Base-by-base conservation (phyloP, 2,888 invertebrate species). In the Clistopyga incitator region DNA sequence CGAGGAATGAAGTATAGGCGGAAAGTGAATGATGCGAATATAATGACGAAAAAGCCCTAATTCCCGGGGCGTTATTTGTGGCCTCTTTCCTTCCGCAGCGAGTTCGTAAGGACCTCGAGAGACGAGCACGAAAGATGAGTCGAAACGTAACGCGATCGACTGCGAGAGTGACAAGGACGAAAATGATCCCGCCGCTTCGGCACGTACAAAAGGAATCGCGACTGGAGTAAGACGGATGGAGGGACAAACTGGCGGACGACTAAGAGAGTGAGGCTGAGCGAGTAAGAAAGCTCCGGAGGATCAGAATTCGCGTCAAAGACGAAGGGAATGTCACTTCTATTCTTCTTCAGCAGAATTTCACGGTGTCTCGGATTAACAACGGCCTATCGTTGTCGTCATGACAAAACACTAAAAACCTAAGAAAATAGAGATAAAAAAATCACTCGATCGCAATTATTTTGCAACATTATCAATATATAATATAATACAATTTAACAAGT, bases 351-450 rank as follows among this genome's bases (percentile, higher is more conserved):
- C 67, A 23, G 50, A n/a, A 86, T 88, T 88, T 89, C 88, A 89
- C 89, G 47, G 67, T 67, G 67, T 86, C 87, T 85, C 87, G 90
- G 89, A 92, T 92, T 92, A 92, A 92, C 91, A 92, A 91, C 91
- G 88, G 91, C 90, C 90, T 89, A 88, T 89, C 88, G 90, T 90
- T 89, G 91, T 92, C 89, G 89, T 84, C 90, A 91, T 92, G 91
- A 91, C 86, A 90, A 91, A 91, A 89, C 88, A 88, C 84, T 89
- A 88, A 90, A 90, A 91, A 91, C 90, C 88, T 87, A 85, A 87
- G 86, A n/a, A n/a, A n/a, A n/a, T n/a, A n/a, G n/a, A n/a, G n/a
- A n/a, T n/a, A n/a, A n/a, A n/a, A n/a, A n/a, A n/a, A n/a, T n/a
- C n/a, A n/a, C n/a, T n/a, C n/a, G n/a, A n/a, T 87, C 84, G 85